Percentiles rank a stretch among this genome's conserved stretches.
Evolutionary conservation across 2,113 vertebrate genomes (phyloP).

Genomic region (Calidris pugnax): DNA sequence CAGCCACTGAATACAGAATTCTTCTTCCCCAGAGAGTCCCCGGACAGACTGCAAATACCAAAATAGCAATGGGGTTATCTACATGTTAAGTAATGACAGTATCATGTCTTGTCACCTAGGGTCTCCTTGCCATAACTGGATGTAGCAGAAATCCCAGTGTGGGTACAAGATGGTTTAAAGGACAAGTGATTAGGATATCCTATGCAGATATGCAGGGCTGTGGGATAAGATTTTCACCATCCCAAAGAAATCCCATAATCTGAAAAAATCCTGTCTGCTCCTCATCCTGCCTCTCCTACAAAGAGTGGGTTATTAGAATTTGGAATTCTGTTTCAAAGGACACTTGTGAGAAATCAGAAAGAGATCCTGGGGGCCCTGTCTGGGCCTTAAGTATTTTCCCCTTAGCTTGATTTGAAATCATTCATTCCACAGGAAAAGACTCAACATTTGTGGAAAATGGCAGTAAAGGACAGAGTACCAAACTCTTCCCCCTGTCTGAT

Average conservation of each 20-base stretch:
- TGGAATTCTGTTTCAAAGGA: background rate
- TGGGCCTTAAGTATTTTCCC: background rate
- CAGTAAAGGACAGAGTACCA: background rate
- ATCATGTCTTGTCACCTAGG: background rate
- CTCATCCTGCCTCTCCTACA: background rate
- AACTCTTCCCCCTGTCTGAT: background rate
- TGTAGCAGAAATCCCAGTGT: background rate
- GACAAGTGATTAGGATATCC: background rate
- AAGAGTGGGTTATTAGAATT: background rate
- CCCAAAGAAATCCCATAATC: background rate
- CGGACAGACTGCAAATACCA: background rate
- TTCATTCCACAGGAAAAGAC: background rate
- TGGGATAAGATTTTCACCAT: background rate
- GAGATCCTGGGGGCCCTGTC: background rate
- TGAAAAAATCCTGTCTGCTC: background rate
- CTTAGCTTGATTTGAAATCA: background rate
- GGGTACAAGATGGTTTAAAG: background rate
- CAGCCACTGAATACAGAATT: background rate
- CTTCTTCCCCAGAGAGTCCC: background rate
- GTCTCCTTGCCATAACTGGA: background rate
- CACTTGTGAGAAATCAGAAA: background rate
- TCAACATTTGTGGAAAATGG: background rate
- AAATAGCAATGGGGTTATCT: background rate
- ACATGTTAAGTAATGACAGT: background rate
- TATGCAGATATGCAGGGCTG: background rate